phyloP scores from a whole-genome alignment of 1,140 invertebrate genomes.

The Dysdera silvatica region DNA sequence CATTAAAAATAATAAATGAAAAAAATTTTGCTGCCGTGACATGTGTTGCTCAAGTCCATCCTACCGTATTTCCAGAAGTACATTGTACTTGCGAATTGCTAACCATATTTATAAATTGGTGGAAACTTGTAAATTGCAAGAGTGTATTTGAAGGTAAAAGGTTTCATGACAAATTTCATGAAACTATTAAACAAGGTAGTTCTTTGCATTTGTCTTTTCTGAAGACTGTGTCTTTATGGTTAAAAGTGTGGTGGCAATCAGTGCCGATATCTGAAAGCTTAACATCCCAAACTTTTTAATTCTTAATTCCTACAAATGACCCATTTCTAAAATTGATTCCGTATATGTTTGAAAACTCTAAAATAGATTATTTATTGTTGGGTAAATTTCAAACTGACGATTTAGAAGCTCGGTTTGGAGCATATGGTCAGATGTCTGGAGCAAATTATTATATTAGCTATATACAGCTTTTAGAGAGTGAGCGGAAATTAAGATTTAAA shows the following conservation, averaged over 20 bases:
- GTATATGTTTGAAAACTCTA: not conserved
- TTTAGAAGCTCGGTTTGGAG: not conserved
- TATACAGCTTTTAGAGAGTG: not conserved
- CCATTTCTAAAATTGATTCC: not conserved
- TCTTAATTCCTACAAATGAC: not conserved
- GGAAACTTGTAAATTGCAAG: not conserved
- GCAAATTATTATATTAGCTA: not conserved
- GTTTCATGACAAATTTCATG: not conserved
- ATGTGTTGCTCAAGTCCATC: not conserved
- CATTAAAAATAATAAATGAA: not conserved
- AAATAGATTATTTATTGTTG: not conserved
- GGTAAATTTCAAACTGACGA: not conserved
- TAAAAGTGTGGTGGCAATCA: not conserved
- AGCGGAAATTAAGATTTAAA: not conserved
- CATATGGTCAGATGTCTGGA: not conserved
- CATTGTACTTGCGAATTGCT: not conserved
- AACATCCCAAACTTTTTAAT: not conserved
- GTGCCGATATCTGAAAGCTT: not conserved
- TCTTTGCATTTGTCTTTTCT: not conserved
- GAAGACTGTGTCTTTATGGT: not conserved
- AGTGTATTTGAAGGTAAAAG: not conserved
- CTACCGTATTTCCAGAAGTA: not conserved
- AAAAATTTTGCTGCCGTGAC: not conserved
- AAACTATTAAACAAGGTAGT: not conserved
- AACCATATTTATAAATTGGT: not conserved